A percentile compares a stretch with the other conserved stretches of the same genome.
These are phyloP conservation scores for Propithecus deckenii DNA, from an alignment of 2,797 vertebrate species.

Conservation along the genomic window DNA sequence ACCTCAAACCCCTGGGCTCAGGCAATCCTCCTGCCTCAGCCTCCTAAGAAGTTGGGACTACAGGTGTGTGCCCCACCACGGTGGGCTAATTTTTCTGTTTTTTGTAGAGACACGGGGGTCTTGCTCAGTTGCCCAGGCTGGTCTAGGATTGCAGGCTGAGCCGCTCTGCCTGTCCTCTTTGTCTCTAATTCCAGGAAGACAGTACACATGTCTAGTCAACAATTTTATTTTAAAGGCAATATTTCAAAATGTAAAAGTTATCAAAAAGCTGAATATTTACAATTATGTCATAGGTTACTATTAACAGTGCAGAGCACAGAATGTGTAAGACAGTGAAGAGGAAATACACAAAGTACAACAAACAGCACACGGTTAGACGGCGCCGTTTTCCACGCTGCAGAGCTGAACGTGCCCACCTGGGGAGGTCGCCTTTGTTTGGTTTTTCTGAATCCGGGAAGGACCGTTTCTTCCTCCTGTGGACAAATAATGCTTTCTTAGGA, in stretches of 20 bases:
- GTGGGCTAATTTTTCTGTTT: background rate
- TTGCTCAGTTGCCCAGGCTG: background rate
- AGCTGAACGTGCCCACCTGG: background rate
- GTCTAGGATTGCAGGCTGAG: background rate
- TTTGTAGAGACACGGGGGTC: background rate
- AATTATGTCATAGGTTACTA: conserved; percentile 39
- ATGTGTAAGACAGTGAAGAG: background rate
- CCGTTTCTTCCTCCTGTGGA: background rate
- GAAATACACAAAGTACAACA: background rate
- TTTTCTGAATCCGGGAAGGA: conserved; percentile 4
- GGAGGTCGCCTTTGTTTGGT: background rate
- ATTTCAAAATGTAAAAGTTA: conserved; percentile 82
- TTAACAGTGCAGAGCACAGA: conserved; percentile 60
- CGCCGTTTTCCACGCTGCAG: background rate
- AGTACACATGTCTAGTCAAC: conserved; percentile 14
- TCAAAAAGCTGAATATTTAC: conserved; percentile 82
- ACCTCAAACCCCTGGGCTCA: background rate
- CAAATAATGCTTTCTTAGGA: conserved; percentile 23
- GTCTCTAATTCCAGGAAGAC: conserved; percentile 22
- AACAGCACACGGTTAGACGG: background rate
- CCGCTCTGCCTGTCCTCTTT: background rate
- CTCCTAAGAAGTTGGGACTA: background rate
- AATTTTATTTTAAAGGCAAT: conserved; percentile 81
- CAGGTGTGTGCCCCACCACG: background rate
- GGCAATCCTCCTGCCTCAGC: no score